Base-by-base conservation (phyloP, 2,113 vertebrate genomes). In the Hippocampus comes region DNA sequence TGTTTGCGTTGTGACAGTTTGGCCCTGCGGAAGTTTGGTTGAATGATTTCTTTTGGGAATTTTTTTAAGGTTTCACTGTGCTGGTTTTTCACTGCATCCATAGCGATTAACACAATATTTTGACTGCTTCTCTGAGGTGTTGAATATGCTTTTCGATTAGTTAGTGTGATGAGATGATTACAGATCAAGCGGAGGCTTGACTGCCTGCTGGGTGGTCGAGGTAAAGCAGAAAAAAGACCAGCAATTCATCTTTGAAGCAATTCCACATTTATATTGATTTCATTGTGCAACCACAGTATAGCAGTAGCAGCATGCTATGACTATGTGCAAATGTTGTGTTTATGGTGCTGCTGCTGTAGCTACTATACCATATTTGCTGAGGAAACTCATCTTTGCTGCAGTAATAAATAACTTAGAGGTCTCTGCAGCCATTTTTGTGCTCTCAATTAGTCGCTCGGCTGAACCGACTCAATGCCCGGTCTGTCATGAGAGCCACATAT, bases 341-440 rank as follows among this genome's bases (percentile, higher is more conserved):
- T 82, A 59, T 48, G 57, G 41, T 18, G 57, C 72, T 71, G 72
- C 83, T 18, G 78, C 79, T 67, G 75, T 41, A 72, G 69, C 61
- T 78, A 72, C 78, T 68, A 71, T 73, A 63, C 51, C 38, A 70
- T 81, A 74, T 89, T 85, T 88, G 82, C 85, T 71, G 81, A 85
- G 81, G 82, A 83, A 76, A 82, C 75, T 73, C 70, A 77, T 83
- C 78, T 85, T 82, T 90, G 87, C 81, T 84, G 90, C 90, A 91
- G 90, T 90, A 86, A 91, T 91, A 89, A 91, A 91, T 91, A 91
- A 91, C 82, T 90, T 87, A 90, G 86, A 84, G 81, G 78, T 79
- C 82, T 90, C 84, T 87, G 84, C 81, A 85, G 79, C 84, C 79
- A 81, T 89, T 84, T 83, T 80, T 82, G 75, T 83, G 83, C 70